Evolutionary conservation across 2,888 invertebrate genomes (phyloP).

Genomic region (Ochropleura plecta): DNA sequence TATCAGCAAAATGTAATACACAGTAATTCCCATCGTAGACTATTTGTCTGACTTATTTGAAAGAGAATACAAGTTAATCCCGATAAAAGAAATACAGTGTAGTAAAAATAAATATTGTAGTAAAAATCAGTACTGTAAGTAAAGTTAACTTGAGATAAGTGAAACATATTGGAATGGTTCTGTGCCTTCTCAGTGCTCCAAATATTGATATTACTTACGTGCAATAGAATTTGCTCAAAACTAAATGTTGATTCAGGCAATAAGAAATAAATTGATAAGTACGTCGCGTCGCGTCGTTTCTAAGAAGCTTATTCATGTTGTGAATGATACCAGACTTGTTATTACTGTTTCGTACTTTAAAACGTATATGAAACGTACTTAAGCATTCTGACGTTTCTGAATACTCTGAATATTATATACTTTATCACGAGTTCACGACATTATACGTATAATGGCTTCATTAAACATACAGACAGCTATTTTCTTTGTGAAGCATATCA

Average conservation of each 20-base stretch:
- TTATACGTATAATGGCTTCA: conserved; percentile 31
- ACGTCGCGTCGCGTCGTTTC: conserved; percentile 50
- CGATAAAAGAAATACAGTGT: conserved; percentile 41
- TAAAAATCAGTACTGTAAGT: conserved; percentile 46
- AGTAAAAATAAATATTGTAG: conserved; percentile 44
- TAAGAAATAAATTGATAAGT: conserved; percentile 57
- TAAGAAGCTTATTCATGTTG: conserved; percentile 56
- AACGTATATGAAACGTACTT: conserved; percentile 15
- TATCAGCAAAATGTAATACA: conserved; percentile 23
- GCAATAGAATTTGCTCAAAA: conserved; percentile 53
- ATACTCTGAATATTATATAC: conserved; percentile 2
- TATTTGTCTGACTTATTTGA: conserved; percentile 34
- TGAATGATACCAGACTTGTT: conserved; percentile 46
- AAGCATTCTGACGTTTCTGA: conserved; percentile 16
- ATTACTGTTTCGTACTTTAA: conserved; percentile 29
- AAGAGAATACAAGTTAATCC: conserved; percentile 31
- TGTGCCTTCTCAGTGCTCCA: conserved; percentile 35
- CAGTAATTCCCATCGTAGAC: conserved; percentile 16
- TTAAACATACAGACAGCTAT: conserved; percentile 22
- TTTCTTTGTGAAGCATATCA: conserved; percentile 1
- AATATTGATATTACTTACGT: conserved; percentile 54
- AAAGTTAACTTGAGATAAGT: conserved; percentile 48
- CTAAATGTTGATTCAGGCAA: conserved; percentile 60
- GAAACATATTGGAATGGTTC: conserved; percentile 52
- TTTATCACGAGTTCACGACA: conserved; percentile 6